Percentiles rank a stretch among this genome's conserved stretches.
phyloP scores from a whole-genome alignment of 2,888 invertebrate species.

The Zaprionus lineosus region DNA sequence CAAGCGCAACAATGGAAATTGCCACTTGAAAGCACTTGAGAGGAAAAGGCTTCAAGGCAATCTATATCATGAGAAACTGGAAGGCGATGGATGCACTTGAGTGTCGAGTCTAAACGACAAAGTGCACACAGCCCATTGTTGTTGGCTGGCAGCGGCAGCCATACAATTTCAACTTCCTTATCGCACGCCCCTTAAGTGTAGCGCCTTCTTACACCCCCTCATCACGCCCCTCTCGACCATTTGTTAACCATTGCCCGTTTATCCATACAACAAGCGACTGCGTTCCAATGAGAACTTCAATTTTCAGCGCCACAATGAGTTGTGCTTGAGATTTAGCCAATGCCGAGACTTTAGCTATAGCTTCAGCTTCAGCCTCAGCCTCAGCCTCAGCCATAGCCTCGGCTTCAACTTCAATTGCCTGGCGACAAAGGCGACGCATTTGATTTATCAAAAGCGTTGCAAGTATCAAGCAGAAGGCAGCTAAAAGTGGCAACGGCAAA shows the following conservation, averaged over 20 bases:
- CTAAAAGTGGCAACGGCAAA: conserved; percentile 48
- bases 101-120: conserved; percentile 53
- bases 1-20: conserved; percentile 57
- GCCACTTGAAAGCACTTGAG: conserved; percentile 52
- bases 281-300: conserved; percentile 65
- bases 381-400: conserved; percentile 23
- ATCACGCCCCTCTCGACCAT: neutral
- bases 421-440: conserved; percentile 56
- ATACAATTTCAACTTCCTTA: conserved; percentile 71
- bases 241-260: neutral
- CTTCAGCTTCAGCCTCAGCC: conserved; percentile 24
- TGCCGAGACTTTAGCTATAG: conserved; percentile 19
- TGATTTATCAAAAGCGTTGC: conserved; percentile 62
- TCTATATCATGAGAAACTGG: conserved; percentile 15
- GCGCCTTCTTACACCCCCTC: neutral
- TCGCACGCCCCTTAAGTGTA: conserved; percentile 54
- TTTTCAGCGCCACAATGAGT: conserved; percentile 64
- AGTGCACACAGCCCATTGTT: conserved; percentile 62
- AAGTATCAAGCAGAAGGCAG: conserved; percentile 48
- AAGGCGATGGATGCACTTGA: conserved; percentile 49
- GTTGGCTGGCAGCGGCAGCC: conserved; percentile 55
- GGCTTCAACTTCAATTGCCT: conserved; percentile 27
- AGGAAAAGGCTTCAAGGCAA: conserved; percentile 25
- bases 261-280: conserved; percentile 1
- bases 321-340: conserved; percentile 57